Conservation (phyloP, 2,888 invertebrate species). For the Barypeithes pellucidus region DNA sequence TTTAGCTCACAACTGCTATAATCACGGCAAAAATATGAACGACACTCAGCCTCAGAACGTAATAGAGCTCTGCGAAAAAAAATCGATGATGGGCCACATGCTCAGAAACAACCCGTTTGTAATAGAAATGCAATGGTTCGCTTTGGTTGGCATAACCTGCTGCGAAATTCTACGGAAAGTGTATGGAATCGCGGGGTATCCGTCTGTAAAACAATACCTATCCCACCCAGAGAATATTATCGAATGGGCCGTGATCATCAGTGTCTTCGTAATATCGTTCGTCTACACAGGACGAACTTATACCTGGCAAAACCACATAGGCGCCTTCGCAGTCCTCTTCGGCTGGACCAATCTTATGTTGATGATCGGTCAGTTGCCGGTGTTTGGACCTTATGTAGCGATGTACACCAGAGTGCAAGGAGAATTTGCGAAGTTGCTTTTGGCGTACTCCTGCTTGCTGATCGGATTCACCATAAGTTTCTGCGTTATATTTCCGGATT, state of each 20-base stretch:
- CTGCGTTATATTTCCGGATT: constrained; percentile 89
- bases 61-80: constrained; percentile 84
- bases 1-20: constrained; percentile 88
- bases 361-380: constrained; percentile 91
- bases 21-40: constrained; percentile 82
- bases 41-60: constrained; percentile 80
- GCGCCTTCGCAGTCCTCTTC: constrained; percentile 88
- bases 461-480: constrained; percentile 92
- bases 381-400: constrained; percentile 91
- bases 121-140: constrained; percentile 90
- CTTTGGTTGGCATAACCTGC: constrained; percentile 83
- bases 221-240: constrained; percentile 89
- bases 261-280: constrained; percentile 88
- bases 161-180: constrained; percentile 87
- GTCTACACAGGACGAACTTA: constrained; percentile 85
- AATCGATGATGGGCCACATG: constrained; percentile 84
- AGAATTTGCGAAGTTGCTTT: constrained; percentile 88
- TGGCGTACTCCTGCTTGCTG: constrained; percentile 88
- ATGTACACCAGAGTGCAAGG: constrained; percentile 93
- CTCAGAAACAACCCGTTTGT: constrained; percentile 83
- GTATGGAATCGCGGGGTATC: constrained; percentile 87
- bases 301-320: constrained; percentile 90
- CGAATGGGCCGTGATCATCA: constrained; percentile 90
- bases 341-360: constrained; percentile 94
- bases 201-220: constrained; percentile 86